Base-by-base conservation (phyloP, 2,113 vertebrate species). In the Chinchilla lanigera region DNA sequence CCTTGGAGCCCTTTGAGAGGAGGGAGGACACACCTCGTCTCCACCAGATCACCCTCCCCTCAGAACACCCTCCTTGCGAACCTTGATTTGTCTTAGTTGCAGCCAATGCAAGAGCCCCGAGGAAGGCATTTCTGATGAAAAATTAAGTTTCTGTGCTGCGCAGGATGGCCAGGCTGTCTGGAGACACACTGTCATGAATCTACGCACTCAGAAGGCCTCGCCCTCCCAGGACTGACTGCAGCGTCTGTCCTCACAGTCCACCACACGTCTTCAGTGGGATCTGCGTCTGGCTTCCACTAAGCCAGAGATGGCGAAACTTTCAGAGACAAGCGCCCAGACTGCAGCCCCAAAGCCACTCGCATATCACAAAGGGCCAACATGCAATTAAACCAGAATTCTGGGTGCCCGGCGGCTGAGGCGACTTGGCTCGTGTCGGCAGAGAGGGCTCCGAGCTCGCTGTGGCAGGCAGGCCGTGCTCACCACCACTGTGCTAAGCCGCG, bases 61-160 rank as follows among this genome's bases (percentile, higher is more conserved):
- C 60, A 67, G 93, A 84, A 83, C 38, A 47, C 5, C 3, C 10
- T 9, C 38, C 19, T 83, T 65, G 35, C 26, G 60, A 9, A 16
- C 11, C 4, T 0, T n/a, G 38, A 69, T 54, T 41, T 87, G 54
- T 56, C 50, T 19, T 30, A 82, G n/a, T 63, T 93, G 12, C 5
- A 47, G 65, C n/a, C 12, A 44, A 26, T 73, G 52, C 44, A 94
- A 73, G 22, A 86, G 19, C 38, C 33, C 71, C 73, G n/a, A 44
- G 7, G 16, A 52, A 44, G 33, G 54, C 35, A 86, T 41, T 83
- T 86, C 47, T 61, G 22, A 93, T 61, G 80, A 38, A 67, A 90
- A 94, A 88, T 58, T 24, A 85, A 73, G 54, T 92, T 92, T 82
- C 38, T 67, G 56, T 81, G 58, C 63, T 75, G 75, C 77, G 33